Base-by-base conservation (phyloP, 2,113 vertebrate species). In the Channa argus region DNA sequence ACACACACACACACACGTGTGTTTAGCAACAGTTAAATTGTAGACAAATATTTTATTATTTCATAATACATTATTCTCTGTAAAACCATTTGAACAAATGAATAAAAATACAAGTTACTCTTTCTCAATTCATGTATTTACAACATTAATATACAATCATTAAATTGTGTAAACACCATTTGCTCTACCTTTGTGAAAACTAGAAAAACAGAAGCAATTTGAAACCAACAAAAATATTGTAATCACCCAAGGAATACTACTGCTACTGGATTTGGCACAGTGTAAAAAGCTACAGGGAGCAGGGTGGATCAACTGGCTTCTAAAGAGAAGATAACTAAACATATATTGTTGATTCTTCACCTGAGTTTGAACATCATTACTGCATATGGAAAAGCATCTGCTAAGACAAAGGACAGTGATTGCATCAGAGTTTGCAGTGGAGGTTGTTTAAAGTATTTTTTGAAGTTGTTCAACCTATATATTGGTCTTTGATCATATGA, bases 21-120 rank as follows among this genome's bases (percentile, higher is more conserved):
- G n/a, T n/a, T 24, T 24, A 41, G 12, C 12, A 54, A 8, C 12
- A 41, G 13, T 43, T 47, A 39, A 60, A 55, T 14, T 44, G 34
- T 80, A 69, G 60, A 80, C 38, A 82, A 58, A 80, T 49, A 53
- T 2, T 3, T 9, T 47, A 90, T 92, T 89, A 92, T 90, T 91
- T 8, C 33, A 86, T 49, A 64, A 54, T 61, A 74, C 7, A 46
- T 43, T 47, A 63, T 63, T 50, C 5, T 79, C 54, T 72, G 53
- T 84, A 84, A 85, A 85, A 80, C 11, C 9, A 37, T 51, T 52
- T 39, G 8, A 71, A 80, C 67, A 72, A 61, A 52, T 53, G 0
- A 54, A 71, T 86, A 13, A 87, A 91, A 91, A 92, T 90, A 91
- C 54, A 85, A 51, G 12, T 11, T 67, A 73, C 8, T 67, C 34